Evolutionary conservation across 1,140 invertebrate genomes (phyloP).

Genomic region (Drosophila auraria): DNA sequence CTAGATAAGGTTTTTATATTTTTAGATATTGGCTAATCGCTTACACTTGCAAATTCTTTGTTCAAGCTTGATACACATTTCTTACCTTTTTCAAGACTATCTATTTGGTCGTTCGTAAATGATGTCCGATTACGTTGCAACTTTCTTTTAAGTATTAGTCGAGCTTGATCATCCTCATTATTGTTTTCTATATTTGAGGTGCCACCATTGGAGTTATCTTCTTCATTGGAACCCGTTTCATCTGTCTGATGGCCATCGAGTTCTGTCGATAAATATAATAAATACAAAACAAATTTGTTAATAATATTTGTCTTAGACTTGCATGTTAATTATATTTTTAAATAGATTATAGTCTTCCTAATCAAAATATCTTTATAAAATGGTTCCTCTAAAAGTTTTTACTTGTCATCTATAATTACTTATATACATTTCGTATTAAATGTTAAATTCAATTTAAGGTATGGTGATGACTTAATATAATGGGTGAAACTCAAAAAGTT

Average conservation of each 20-base stretch:
- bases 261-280: slow-evolving; percentile 67
- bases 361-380: no score
- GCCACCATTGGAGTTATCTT: slow-evolving; percentile 92
- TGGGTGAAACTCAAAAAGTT: no score
- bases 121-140: slow-evolving; percentile 99
- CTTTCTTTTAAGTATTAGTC: slow-evolving; percentile 97
- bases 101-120: slow-evolving; percentile 99
- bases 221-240: slow-evolving; percentile 89
- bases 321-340: no score
- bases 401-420: no score
- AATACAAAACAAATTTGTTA: neutral
- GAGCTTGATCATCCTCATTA: slow-evolving; percentile 93
- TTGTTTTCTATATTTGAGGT: slow-evolving; percentile 89
- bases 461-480: no score
- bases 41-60: no score
- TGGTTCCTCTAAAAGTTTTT: no score
- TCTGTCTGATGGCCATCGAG: slow-evolving; percentile 90
- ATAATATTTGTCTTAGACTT: neutral
- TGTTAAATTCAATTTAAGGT: no score
- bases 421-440: no score
- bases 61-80: neutral
- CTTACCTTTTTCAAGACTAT: slow-evolving; percentile 98
- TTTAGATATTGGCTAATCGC: no score
- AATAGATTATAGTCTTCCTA: no score
- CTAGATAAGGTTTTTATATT: no score